These are phyloP conservation scores for Chinchilla lanigera DNA, from an alignment of 2,113 vertebrate genomes.

Conservation along the genomic window DNA sequence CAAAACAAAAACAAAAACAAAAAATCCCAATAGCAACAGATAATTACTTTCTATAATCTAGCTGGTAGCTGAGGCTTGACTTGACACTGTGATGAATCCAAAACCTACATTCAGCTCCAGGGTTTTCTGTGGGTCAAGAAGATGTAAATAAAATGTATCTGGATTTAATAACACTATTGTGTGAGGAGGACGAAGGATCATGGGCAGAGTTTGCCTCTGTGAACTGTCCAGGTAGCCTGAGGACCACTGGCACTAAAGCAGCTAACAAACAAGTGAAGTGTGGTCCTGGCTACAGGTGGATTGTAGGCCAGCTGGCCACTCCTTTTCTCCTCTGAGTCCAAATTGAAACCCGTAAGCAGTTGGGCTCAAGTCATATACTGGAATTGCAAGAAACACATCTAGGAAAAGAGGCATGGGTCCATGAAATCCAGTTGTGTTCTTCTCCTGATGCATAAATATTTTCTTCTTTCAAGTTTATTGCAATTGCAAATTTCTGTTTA, in stretches of 20 bases:
- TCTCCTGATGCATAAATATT: slow-evolving; percentile 48
- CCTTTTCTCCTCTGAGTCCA: background rate
- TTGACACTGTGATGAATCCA: background rate
- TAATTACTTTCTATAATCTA: background rate
- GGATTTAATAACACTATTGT: background rate
- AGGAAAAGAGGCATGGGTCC: background rate
- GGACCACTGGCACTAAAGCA: background rate
- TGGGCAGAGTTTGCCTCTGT: background rate
- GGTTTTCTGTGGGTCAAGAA: background rate
- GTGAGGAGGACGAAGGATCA: background rate
- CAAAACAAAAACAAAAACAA: too few species aligned
- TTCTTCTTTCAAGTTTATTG: slow-evolving; percentile 56
- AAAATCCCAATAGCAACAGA: background rate
- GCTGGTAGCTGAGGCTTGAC: background rate
- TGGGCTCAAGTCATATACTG: background rate
- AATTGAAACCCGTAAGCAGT: background rate
- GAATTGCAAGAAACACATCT: slow-evolving; percentile 24
- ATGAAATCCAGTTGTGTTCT: background rate
- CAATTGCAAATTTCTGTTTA: slow-evolving; percentile 46
- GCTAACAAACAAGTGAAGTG: background rate
- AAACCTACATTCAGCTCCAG: fast-evolving
- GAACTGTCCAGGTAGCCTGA: background rate
- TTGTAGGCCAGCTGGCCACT: too few species aligned
- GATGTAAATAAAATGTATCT: background rate
- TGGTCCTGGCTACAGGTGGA: background rate